Conservation (phyloP, 2,113 vertebrate genomes). For the Ictidomys tridecemlineatus region DNA sequence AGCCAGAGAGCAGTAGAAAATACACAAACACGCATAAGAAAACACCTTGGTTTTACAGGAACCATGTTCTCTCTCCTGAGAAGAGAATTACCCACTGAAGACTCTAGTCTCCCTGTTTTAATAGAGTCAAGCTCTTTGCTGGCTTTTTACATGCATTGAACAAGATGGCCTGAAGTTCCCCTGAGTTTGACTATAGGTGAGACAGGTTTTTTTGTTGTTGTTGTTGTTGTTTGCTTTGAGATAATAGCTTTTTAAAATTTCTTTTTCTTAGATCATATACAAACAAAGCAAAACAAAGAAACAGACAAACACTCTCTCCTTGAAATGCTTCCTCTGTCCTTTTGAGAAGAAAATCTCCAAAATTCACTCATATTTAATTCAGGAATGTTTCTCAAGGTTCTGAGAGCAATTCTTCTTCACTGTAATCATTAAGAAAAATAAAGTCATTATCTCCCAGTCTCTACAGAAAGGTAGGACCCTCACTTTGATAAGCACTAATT, state of each 20-base stretch:
- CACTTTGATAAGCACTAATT: background rate
- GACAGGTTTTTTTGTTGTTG: no score
- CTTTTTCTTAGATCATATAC: background rate
- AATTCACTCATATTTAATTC: background rate
- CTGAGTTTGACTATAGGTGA: background rate
- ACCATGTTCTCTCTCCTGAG: background rate
- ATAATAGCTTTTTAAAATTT: background rate
- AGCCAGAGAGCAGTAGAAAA: background rate
- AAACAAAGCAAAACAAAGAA: background rate
- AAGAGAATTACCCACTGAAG: background rate
- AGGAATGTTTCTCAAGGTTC: background rate
- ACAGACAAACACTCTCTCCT: background rate
- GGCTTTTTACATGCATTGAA: background rate
- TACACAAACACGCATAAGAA: background rate
- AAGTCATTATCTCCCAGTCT: background rate
- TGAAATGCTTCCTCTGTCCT: background rate
- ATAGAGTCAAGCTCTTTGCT: background rate
- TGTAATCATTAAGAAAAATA: background rate
- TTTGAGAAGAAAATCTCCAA: background rate
- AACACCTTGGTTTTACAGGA: background rate
- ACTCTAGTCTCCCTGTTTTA: background rate
- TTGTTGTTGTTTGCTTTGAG: background rate
- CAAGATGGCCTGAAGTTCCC: background rate
- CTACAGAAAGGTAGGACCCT: background rate
- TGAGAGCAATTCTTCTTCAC: background rate